Base-by-base conservation (phyloP, 1,140 invertebrate species). In the Octopus sinensis region DNA sequence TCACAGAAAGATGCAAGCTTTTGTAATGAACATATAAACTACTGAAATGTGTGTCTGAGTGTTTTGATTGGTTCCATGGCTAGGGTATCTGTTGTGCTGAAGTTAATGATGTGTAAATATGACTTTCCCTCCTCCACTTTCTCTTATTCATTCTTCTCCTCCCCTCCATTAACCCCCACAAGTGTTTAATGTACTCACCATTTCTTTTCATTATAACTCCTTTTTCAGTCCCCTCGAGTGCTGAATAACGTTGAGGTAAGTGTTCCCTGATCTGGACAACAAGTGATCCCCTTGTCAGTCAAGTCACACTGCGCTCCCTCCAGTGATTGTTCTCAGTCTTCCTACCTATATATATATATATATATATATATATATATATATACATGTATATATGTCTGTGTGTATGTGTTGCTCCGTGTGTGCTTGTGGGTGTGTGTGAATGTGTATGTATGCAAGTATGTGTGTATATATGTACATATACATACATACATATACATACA, bases 151-250 rank as follows among this genome's bases (percentile, higher is more conserved):
- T 73, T 5, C 68, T 13, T 73, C 6, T 6, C 30, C 30, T 43
- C 30, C 30, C 30, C 13, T n/a, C 13, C 43, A 78, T 13, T 23
- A 71, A 23, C 3, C 23, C 68, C 12, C 68, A 71, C 30, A 43
- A 73, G 17, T 73, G 53, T 30, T 78, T 76, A 43, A 0, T 54
- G 43, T 78, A 30, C 56, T 54, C 17, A 62, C 5, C 54, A 43
- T 43, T 54, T 79, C 10, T 56, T 56, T 81, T 78, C 30, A 53
- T 80, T 73, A 73, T 73, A 23, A 13, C 68, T 73, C 68, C 6
- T 80, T 79, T 82, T 84, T 53, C 84, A 88, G 86, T 87, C 87
- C 52, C 86, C 85, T 51, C 78, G 85, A 53, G 80, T 87, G 13
- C 85, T 79, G 71, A 76, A 84, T 62, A 76, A 83, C 62, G 82